Conservation (phyloP, 2,113 vertebrate species). For the Menura novaehollandiae region DNA sequence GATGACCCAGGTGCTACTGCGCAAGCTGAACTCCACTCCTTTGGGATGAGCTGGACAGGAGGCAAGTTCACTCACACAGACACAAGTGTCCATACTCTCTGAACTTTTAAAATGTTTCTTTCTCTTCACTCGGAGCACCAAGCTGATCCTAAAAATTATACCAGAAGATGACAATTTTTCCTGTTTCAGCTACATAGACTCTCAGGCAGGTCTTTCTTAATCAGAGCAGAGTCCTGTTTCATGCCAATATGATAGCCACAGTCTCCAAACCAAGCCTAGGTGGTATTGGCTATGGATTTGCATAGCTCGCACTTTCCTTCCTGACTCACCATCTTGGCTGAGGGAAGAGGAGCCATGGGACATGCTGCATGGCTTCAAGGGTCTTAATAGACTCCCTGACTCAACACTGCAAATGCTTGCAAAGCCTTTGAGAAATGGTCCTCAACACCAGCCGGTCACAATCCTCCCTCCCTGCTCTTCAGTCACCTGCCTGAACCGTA, state of each 20-base stretch:
- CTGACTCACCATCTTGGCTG: background rate
- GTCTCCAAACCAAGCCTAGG: background rate
- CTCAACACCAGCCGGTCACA: background rate
- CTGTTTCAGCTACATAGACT: background rate
- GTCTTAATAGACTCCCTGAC: background rate
- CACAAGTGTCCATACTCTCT: background rate
- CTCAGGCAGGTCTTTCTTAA: background rate
- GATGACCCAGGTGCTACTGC: background rate
- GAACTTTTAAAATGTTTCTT: background rate
- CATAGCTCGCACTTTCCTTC: background rate
- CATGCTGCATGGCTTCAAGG: background rate
- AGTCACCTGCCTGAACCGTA: background rate
- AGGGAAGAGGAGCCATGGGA: background rate
- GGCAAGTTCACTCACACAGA: background rate
- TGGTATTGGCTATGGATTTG: background rate
- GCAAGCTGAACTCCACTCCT: background rate
- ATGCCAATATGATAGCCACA: accelerated
- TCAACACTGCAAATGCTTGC: background rate
- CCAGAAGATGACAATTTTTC: background rate
- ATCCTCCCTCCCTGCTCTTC: background rate
- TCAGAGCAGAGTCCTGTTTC: background rate
- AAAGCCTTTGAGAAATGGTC: background rate
- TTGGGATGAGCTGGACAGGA: background rate
- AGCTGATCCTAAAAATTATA: background rate
- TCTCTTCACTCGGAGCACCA: background rate